Evolutionary conservation across 1,140 invertebrate genomes (phyloP), one percentile per base, ranked within the genome.

Genomic region (Caenorhabditis brenneri): DNA sequence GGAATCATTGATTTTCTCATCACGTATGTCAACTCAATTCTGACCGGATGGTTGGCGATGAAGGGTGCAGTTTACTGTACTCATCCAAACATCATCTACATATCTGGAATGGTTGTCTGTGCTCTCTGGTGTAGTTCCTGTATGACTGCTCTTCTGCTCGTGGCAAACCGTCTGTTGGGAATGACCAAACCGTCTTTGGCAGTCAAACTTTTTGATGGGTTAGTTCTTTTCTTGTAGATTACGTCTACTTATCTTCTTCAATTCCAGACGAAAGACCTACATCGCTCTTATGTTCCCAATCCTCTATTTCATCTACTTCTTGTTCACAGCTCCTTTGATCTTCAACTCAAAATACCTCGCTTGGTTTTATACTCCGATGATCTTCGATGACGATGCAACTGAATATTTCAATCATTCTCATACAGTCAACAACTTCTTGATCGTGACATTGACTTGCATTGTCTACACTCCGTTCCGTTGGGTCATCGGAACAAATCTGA

Each of bases 51-150:
- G 31, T 46, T 81, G 7, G 51, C 55, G 5, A 58, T 58, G 31
- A 31, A 81, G 46, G 80, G 80, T 10, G 80, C 80, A 10, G 80
- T 81, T 27, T 81, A 58, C 80, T 81, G 80, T 65, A 81, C 80
- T 15, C 80, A 81, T 81, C 55, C 51, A 15, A 60, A 53, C 16
- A 60, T 58, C 22, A 55, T 53, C 5, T 81, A 81, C 36, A 55
- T 48, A 22, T 55, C 80, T 31, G 80, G 51, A 60, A 55, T 55
- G 36, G 31, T 81, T n/a, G 80, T 53, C 3, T 55, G 51, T 9
- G 79, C 39, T 16, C 31, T 65, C 7, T 65, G 58, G 58, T 65
- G 58, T 19, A 65, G 58, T n/a, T 65, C 58, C 1, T 65, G 58
- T n/a, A 65, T 65, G 58, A 65, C 58, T 65, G 58, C 58, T 65